Evolutionary conservation across 2,113 vertebrate genomes (phyloP).

Genomic region (Saguinus imperator): DNA sequence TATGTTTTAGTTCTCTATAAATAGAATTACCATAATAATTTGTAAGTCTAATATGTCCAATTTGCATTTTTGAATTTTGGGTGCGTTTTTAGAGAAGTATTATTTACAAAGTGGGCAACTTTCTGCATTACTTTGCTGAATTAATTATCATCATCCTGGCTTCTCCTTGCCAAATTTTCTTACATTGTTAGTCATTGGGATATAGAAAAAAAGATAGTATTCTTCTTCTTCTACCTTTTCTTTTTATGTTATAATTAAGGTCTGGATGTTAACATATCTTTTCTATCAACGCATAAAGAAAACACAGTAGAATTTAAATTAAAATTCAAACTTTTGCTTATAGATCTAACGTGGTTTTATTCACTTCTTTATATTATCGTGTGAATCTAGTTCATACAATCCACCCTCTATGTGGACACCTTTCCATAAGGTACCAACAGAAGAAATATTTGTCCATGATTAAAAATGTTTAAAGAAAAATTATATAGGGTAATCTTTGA

Average conservation of each 20-base stretch:
- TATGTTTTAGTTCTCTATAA: background rate
- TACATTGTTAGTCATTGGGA: background rate
- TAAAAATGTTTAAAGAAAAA: background rate
- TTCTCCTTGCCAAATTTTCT: background rate
- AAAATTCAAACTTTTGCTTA: background rate
- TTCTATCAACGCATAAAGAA: background rate
- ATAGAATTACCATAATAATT: conserved; percentile 5
- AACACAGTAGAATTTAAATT: background rate
- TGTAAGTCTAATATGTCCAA: background rate
- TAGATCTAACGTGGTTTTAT: background rate
- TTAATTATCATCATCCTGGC: fast-evolving
- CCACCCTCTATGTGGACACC: background rate
- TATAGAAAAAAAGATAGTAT: background rate
- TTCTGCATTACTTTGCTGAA: background rate
- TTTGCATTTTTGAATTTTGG: background rate
- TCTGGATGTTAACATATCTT: background rate
- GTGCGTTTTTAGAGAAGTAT: background rate
- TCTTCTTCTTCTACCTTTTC: background rate
- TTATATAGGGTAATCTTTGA: background rate
- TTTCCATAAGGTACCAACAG: background rate
- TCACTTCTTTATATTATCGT: background rate
- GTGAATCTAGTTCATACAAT: background rate
- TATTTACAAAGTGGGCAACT: background rate
- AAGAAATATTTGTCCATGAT: background rate
- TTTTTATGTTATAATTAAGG: background rate